Evolutionary conservation across 2,113 vertebrate species (phyloP), one percentile per base, ranked within the genome.

Genomic region (Chaetura pelagica): DNA sequence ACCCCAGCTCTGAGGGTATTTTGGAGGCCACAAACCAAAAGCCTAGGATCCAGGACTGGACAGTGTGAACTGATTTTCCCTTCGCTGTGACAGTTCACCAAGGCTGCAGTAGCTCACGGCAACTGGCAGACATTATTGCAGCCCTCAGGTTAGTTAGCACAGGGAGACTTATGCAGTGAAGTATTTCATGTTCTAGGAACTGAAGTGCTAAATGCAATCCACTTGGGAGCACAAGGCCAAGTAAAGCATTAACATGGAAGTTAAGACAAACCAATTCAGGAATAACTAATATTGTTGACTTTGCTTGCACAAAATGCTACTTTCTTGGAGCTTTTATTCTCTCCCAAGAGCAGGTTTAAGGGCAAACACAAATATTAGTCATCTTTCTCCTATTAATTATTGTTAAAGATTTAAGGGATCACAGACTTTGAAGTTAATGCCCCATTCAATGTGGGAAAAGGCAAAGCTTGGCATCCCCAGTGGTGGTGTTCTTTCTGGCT

Each of bases 391-490:
- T 96, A 98, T 98, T 98, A 98, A 98, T 98, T 97, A 98, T 98
- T 98, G 97, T 96, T 98, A 97, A 92, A 97, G 98, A 96, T 98
- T 98, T 98, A 97, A 98, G 92, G 98, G 97, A 95, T 98, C 98
- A 98, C 94, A 97, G 98, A 97, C 84, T 98, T 96, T 72, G 87
- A 97, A 97, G 96, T 97, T 97, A 98, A 98, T 97, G 97, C 96
- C 96, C 96, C 95, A 84, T 97, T 97, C 96, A 82, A 92, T 97
- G 98, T 98, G 98, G 97, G 98, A 98, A 96, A 98, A 98, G 91
- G 96, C 94, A 96, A 92, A 97, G 79, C 77, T 48, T 52, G 96
- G 52, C 91, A 94, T 96, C 96, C 95, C 91, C 93, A 92, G 84
- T 94, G 93, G 74, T 97, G 97, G 2, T 98, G 96, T 98, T 97